phyloP scores from a whole-genome alignment of 2,888 invertebrate species.

The Cataglyphis altisquamis region DNA sequence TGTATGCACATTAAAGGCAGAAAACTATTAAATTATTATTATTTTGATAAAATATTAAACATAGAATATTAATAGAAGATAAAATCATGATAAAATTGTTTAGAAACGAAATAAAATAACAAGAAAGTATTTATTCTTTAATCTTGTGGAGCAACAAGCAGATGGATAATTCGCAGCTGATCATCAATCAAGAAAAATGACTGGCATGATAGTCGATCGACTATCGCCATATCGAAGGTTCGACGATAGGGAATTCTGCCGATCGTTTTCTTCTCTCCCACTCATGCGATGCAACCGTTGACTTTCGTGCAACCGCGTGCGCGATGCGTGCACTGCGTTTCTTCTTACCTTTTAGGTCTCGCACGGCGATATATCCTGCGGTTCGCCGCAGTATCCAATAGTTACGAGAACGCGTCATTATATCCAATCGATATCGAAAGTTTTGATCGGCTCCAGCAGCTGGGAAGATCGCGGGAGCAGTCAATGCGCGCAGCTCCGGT shows the following conservation, averaged over 20 bases:
- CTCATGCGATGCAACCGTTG: constrained; percentile 50
- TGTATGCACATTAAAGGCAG: not conserved
- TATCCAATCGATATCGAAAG: constrained; percentile 82
- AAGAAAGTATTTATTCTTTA: not conserved
- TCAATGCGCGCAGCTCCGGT: constrained; percentile 45
- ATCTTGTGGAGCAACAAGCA: not conserved
- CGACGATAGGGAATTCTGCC: constrained; percentile 31
- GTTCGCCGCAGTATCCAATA: constrained; percentile 83
- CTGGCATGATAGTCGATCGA: constrained; percentile 32
- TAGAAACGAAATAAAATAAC: not conserved
- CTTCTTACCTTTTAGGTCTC: constrained; percentile 71
- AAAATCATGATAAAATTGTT: constrained; percentile 4
- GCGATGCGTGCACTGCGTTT: constrained; percentile 52
- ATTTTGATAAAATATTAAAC: not conserved
- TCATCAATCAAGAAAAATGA: constrained; percentile 26
- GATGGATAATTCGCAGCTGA: not conserved
- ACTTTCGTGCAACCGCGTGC: constrained; percentile 70
- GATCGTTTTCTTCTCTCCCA: constrained; percentile 46
- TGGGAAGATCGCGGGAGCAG: constrained; percentile 66
- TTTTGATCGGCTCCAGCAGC: constrained; percentile 76
- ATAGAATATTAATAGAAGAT: not conserved
- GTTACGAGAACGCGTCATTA: constrained; percentile 81
- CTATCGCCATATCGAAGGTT: constrained; percentile 8
- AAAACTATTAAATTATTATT: not conserved
- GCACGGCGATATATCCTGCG: constrained; percentile 72